Evolutionary conservation across 2,888 invertebrate species (phyloP), one percentile per base, ranked within the genome.

Genomic region (Lasioglossum zephyrum): DNA sequence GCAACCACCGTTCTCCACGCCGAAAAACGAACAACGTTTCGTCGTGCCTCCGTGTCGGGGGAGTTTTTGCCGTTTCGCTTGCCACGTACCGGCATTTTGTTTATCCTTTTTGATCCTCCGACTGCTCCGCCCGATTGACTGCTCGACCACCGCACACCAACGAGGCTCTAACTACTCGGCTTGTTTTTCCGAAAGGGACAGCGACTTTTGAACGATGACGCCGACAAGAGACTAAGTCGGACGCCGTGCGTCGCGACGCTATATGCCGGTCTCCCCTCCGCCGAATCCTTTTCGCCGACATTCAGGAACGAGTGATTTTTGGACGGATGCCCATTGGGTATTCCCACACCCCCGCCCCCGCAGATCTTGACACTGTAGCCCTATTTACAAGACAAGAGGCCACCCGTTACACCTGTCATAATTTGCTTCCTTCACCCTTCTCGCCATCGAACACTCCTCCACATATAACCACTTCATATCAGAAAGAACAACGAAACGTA

Each of bases 201-300:
- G 84, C 90, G 84, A 91, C 88, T 92, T 92, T 93, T 92, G 91
- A 93, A 93, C 91, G 92, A 91, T 93, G 92, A 91, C 89, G 91
- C 90, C 91, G 92, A 90, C 91, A 90, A 87, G 90, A 93, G 93
- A 95, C 95, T 95, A 95, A 94, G 92, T 93, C 92, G 90, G 89
- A 94, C 84, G 86, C 88, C 76, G 91, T 87, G 95, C 96, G 96
- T 96, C 96, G 95, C 95, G 96, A 95, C 95, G 96, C 94, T 95
- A 95, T 95, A 96, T 95, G 93, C 94, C 95, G 94, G 94, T 93
- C 93, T 93, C 95, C 95, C 95, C 95, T 93, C 95, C 94, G 89
- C 83, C n/a, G 79, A 81, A 86, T 85, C 85, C 83, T 88, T 88
- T 85, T 79, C 83, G 66, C 84, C 85, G 89, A 89, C 89, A 88